phyloP scores from a whole-genome alignment of 2,797 vertebrate genomes.

The Pantherophis alleghaniensis region DNA sequence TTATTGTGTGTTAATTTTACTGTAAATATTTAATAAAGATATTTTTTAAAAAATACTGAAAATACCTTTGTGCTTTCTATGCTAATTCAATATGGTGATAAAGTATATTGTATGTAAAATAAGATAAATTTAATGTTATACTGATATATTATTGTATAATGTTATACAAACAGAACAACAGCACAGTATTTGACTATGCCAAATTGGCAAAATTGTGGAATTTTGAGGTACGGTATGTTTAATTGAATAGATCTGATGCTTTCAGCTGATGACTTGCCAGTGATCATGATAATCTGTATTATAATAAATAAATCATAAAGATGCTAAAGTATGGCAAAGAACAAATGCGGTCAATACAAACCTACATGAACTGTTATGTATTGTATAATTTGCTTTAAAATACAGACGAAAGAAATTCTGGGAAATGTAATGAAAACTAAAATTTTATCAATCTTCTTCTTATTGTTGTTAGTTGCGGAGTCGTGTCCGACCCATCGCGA shows the following conservation, averaged over 20 bases:
- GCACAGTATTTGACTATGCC: background rate
- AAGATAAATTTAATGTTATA: background rate
- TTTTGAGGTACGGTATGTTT: slow-evolving; percentile 39
- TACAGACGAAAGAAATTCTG: background rate
- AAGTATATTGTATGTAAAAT: background rate
- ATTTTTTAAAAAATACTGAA: background rate
- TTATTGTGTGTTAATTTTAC: no score
- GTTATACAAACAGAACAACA: background rate
- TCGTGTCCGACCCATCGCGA: no score
- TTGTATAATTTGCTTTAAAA: slow-evolving; percentile 21
- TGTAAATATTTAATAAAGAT: no score
- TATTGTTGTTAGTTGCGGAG: no score
- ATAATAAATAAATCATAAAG: slow-evolving; percentile 57
- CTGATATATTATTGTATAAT: background rate
- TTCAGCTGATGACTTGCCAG: slow-evolving; percentile 74
- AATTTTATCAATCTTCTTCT: background rate
- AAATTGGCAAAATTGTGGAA: slow-evolving; percentile 9
- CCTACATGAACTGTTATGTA: slow-evolving; percentile 8
- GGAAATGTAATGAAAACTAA: slow-evolving; percentile 24
- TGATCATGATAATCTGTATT: slow-evolving; percentile 69
- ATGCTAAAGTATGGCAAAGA: slow-evolving; percentile 15
- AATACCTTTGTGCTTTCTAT: background rate
- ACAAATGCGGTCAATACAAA: slow-evolving; percentile 40
- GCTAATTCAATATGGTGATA: background rate
- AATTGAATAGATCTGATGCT: slow-evolving; percentile 78